Percentiles rank a stretch among this genome's conserved stretches.
phyloP scores from a whole-genome alignment of 2,888 invertebrate species.

The Dyspetes luteomarginatus region DNA sequence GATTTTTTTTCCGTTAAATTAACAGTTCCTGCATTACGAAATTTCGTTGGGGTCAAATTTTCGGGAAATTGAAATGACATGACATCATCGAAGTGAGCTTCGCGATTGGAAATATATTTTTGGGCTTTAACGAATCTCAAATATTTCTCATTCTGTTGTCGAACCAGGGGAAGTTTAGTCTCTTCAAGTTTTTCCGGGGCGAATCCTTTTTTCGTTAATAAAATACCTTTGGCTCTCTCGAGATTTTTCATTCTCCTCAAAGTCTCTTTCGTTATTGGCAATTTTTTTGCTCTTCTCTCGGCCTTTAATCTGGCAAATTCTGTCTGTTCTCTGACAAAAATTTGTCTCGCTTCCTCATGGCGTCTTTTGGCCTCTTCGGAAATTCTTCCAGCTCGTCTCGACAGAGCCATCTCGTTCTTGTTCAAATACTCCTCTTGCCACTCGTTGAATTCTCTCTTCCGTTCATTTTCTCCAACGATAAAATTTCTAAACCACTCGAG shows the following conservation, averaged over 20 bases:
- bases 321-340: conserved; percentile 70
- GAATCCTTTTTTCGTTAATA: conserved; percentile 87
- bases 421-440: conserved; percentile 77
- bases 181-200: conserved; percentile 86
- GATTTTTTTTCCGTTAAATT: conserved; percentile 72
- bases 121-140: conserved; percentile 83
- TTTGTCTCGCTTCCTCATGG: conserved; percentile 83
- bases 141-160: conserved; percentile 85
- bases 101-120: conserved; percentile 58
- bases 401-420: conserved; percentile 68
- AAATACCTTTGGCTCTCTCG: conserved; percentile 86
- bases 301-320: conserved; percentile 76
- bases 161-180: conserved; percentile 86
- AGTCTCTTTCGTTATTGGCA: conserved; percentile 78
- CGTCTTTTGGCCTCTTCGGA: conserved; percentile 84
- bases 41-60: conserved; percentile 2
- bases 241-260: conserved; percentile 87
- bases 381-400: conserved; percentile 68
- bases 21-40: background rate
- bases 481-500: conserved; percentile 78
- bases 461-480: conserved; percentile 72
- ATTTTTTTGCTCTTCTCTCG: conserved; percentile 62
- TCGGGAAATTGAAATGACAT: conserved; percentile 70
- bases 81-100: conserved; percentile 66
- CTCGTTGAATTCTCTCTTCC: conserved; percentile 74